Base-by-base conservation (phyloP, 1,140 invertebrate genomes). In the Drosophila paulistorum region DNA sequence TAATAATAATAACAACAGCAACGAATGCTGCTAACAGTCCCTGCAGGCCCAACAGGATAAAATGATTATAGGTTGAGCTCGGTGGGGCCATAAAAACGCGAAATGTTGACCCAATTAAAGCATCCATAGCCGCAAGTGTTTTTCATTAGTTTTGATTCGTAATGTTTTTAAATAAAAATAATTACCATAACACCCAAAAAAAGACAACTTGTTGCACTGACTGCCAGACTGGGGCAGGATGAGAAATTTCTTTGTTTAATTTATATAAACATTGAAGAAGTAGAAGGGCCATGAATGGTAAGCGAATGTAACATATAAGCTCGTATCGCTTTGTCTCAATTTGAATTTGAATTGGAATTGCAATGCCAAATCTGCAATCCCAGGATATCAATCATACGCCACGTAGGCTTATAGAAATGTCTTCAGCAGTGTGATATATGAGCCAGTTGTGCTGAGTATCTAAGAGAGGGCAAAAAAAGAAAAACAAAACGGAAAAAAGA, bases 361-460 rank as follows among this genome's bases (percentile, higher is more conserved):
- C 74, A 65, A 71, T 63, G 48, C 63, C 67, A 37, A 62, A 42
- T 41, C 23, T 45, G 42, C 11, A 64, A 65, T 55, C 5, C 42
- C 7, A 11, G 69, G 30, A 79, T 75, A 87, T 89, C 80, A 89
- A 84, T 89, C 83, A 89, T 87, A 80, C 84, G 84, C 63, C 70
- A 55, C 74, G 3, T 78, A 51, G 80, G 84, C 77, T 89, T 78
- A 91, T 30, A 91, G 66, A 60, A 91, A 91, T 59, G 90, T 90
- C 74, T 91, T 91, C 54, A 91, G 41, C 51, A 91, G 64, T 6
- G 90, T 78, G 68, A 91, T 91, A 79, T 91, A 91, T 62, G 90
- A 91, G 68, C 90, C 90, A 66, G 90, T 80, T 66, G 90, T 91
- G 71, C 90, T 90, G 58, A 91, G 77, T 74, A 91, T 91, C 90